Base-by-base conservation (phyloP, 2,888 invertebrate genomes). In the Diaprepes abbreviatus region DNA sequence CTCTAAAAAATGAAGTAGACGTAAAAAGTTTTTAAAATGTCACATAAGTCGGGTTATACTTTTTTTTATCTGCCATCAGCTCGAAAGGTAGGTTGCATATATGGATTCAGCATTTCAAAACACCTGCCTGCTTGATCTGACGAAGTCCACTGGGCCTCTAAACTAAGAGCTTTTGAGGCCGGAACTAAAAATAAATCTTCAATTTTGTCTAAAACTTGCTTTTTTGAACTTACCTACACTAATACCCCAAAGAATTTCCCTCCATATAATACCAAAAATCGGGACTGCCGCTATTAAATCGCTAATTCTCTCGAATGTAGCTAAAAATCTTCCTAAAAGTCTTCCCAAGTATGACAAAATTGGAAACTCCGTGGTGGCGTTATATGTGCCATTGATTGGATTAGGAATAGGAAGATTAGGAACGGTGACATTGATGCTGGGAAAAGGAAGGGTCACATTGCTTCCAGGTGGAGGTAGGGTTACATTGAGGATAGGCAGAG, bases 301-400 rank as follows among this genome's bases (percentile, higher is more conserved):
- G 3, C 9, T 2, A 17, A 64, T 10, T n/a, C 64, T 35, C 1
- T 31, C 7, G 4, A 10, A 14, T 16, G 17, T 31, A 1, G 64
- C 33, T 4, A 69, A 16, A n/a, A 57, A 64, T 9, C 21, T 24
- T 5, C 35, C 66, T 10, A 59, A 38, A n/a, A 45, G 3, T n/a
- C 19, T 38, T 2, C 62, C 40, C 6, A 63, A 45, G 38, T 52
- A 63, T 3, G 33, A 17, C 0, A 70, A 14, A 31, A 70, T 70
- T 3, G 57, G 64, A 21, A 14, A 65, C 14, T 57, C 43, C 9
- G 7, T 28, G 12, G 35, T 21, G 10, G 14, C 40, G 24, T 59
- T 16, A 16, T 59, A 66, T n/a, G 35, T 35, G 1, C 9, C n/a
- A 35, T 35, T 35, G 10, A 35, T 5, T 2, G 54, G 28, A 35